phyloP scores from a whole-genome alignment of 2,888 invertebrate species.

The Nomada goodeniana region DNA sequence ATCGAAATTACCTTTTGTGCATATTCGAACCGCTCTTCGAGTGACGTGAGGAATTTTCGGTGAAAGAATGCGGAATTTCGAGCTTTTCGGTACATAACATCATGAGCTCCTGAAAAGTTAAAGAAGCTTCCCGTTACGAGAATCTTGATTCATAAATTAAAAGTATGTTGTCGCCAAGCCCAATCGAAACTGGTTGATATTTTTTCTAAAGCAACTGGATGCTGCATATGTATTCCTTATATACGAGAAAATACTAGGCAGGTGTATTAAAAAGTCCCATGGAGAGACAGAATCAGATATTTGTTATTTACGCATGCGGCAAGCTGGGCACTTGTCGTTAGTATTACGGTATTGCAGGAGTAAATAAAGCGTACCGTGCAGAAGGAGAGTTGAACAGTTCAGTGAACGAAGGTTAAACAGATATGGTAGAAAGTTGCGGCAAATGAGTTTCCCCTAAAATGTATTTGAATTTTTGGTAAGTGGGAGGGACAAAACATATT shows the following conservation, averaged over 20 bases:
- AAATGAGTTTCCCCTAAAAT: constrained; percentile 15
- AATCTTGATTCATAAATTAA: not conserved
- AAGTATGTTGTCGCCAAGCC: constrained; percentile 17
- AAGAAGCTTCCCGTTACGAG: not conserved
- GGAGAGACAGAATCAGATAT: constrained; percentile 43
- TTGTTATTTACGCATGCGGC: constrained; percentile 75
- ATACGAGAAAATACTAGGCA: constrained; percentile 53
- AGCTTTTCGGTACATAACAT: not conserved
- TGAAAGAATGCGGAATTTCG: not conserved
- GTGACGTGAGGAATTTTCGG: too few species aligned
- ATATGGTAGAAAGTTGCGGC: constrained; percentile 26
- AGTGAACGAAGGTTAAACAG: constrained; percentile 71
- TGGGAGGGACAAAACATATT: too few species aligned
- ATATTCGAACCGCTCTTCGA: not conserved
- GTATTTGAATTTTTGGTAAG: too few species aligned
- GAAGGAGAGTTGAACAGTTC: constrained; percentile 25
- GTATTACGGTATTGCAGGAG: constrained; percentile 75
- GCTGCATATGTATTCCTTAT: not conserved
- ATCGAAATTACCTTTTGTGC: constrained; percentile 11
- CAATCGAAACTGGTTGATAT: constrained; percentile 19
- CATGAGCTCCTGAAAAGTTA: not conserved
- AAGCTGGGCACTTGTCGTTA: constrained; percentile 66
- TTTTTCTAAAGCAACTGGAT: constrained; percentile 23
- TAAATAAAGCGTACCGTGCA: constrained; percentile 67
- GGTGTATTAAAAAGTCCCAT: constrained; percentile 66